These are phyloP conservation scores for Palaemon carinicauda DNA, from an alignment of 1,140 invertebrate species.

Conservation along the genomic window DNA sequence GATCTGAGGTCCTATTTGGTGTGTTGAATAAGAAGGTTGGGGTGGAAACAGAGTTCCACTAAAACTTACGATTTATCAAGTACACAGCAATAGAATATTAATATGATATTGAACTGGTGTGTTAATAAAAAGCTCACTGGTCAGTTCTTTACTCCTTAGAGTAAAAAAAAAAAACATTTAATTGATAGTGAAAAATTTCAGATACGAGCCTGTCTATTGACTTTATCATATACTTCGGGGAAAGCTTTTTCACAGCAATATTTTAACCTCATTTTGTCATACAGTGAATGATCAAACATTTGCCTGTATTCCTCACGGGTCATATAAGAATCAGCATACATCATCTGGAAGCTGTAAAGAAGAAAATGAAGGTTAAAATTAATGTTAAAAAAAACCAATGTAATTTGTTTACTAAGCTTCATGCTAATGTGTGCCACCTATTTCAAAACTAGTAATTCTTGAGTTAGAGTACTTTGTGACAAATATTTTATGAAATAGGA, in stretches of 20 bases:
- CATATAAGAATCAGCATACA: conserved; percentile 84
- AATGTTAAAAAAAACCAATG: neutral
- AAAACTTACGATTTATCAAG: no score
- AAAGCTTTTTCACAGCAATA: conserved; percentile 77
- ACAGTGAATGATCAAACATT: conserved; percentile 84
- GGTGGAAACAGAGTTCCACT: no score
- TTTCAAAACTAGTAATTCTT: neutral
- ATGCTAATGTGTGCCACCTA: no score
- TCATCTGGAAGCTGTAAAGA: conserved; percentile 78
- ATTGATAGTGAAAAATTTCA: conserved; percentile 61
- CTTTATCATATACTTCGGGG: conserved; percentile 84
- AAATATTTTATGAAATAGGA: neutral
- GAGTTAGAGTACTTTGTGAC: neutral
- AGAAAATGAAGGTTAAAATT: neutral
- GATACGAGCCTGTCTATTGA: conserved; percentile 73
- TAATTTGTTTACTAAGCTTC: no score
- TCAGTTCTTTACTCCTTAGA: no score
- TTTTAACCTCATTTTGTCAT: conserved; percentile 74
- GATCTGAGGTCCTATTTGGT: no score
- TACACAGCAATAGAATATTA: no score
- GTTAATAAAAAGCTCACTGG: no score
- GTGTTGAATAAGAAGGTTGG: no score
- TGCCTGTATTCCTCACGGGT: conserved; percentile 78
- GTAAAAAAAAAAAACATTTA: no score
- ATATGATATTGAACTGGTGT: no score